Percentiles rank a stretch among this genome's conserved stretches.
phyloP scores from a whole-genome alignment of 2,797 vertebrate species.

The Atherinosoma microstoma region DNA sequence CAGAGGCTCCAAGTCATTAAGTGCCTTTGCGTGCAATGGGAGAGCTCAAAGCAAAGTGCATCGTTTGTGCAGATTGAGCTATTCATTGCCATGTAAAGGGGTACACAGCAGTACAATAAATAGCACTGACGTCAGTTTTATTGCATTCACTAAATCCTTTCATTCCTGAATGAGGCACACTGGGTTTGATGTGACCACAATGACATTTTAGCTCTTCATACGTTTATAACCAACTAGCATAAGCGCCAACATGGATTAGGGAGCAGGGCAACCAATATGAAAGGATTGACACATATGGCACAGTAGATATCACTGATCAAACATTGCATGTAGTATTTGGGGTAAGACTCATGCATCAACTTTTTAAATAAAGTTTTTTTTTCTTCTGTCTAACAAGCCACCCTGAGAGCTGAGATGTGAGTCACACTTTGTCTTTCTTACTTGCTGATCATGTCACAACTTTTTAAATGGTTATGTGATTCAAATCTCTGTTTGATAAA shows the following conservation, averaged over 20 bases:
- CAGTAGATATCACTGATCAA: slow-evolving; percentile 18
- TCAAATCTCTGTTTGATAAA: slow-evolving; percentile 2
- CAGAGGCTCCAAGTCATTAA: slow-evolving; percentile 19
- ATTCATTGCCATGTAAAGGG: slow-evolving; percentile 42
- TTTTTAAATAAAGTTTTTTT: slow-evolving; percentile 35
- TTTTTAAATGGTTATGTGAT: slow-evolving; percentile 14
- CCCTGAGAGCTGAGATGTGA: background rate
- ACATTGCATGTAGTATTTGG: slow-evolving; percentile 1
- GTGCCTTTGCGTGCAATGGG: slow-evolving; percentile 19
- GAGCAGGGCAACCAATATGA: slow-evolving; percentile 1
- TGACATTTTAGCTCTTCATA: slow-evolving; percentile 11
- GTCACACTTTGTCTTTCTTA: slow-evolving; percentile 13
- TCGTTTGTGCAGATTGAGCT: slow-evolving; percentile 21
- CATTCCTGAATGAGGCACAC: slow-evolving; percentile 7
- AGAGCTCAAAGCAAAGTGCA: slow-evolving; percentile 26
- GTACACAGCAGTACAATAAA: slow-evolving; percentile 12
- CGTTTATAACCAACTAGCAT: background rate
- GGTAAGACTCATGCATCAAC: slow-evolving; percentile 20
- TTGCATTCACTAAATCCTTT: slow-evolving; percentile 4
- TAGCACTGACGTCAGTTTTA: slow-evolving; percentile 16
- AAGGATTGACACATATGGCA: background rate
- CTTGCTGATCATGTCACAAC: slow-evolving; percentile 16
- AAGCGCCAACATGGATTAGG: background rate
- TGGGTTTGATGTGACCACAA: background rate
- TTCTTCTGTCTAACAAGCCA: slow-evolving; percentile 3